Conservation (phyloP, 2,888 invertebrate species). For the Lepidochrysops patricia region DNA sequence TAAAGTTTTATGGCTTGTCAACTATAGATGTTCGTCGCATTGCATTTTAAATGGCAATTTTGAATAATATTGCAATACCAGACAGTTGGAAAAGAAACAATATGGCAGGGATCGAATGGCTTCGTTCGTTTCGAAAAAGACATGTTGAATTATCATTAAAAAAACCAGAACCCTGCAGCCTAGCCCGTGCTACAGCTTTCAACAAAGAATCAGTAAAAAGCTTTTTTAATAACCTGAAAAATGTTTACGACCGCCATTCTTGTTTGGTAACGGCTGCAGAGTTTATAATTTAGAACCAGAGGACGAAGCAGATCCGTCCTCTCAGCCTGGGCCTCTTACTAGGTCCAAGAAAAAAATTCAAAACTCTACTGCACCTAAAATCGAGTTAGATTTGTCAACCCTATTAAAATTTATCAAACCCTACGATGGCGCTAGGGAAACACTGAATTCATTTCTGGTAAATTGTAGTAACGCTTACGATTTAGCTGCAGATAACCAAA, state of each 20-base stretch:
- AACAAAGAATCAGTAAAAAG: no score
- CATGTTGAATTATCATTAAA: not conserved
- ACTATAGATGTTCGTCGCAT: no score
- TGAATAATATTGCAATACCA: not conserved
- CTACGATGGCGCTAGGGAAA: not conserved
- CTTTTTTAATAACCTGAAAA: no score
- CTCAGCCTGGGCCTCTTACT: not conserved
- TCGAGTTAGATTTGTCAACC: not conserved
- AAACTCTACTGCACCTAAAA: not conserved
- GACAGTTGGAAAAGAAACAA: not conserved
- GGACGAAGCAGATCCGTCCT: not conserved
- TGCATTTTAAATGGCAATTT: no score
- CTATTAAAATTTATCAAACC: conserved; percentile 4
- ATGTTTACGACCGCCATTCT: no score
- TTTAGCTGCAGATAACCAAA: not conserved
- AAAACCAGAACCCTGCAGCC: not conserved
- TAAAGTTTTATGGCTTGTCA: no score
- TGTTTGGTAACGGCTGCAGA: no score
- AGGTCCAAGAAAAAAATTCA: not conserved
- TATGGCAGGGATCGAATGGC: not conserved
- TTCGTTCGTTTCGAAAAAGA: not conserved
- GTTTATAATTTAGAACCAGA: no score
- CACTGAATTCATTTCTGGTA: not conserved
- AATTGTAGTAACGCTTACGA: not conserved
- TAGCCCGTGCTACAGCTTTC: not conserved